Percentiles rank a stretch among this genome's conserved stretches.
phyloP scores from a whole-genome alignment of 2,113 vertebrate species.

The Podocnemis expansa region DNA sequence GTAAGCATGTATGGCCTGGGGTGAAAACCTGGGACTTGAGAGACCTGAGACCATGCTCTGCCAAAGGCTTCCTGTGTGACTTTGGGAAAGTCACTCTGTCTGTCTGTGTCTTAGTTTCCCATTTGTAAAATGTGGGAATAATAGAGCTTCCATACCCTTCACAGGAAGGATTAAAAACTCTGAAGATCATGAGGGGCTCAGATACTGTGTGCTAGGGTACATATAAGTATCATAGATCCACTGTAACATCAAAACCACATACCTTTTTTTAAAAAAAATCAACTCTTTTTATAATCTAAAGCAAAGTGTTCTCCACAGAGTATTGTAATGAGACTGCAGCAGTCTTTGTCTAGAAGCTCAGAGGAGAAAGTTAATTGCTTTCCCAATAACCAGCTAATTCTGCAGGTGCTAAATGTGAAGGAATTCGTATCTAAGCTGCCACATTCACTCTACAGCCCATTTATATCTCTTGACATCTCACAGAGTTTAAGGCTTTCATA shows the following conservation, averaged over 20 bases:
- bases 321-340: not conserved
- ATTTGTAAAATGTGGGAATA: not conserved
- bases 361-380: not conserved
- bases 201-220: not conserved
- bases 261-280: not conserved
- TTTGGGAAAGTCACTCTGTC: not conserved
- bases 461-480: conserved; percentile 21
- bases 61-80: not conserved
- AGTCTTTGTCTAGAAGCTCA: not conserved
- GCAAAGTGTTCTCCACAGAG: not conserved
- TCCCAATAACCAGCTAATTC: not conserved
- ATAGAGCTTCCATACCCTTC: not conserved
- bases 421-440: not conserved
- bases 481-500: not conserved
- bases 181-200: not conserved
- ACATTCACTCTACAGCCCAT: not conserved
- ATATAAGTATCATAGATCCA: not conserved
- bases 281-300: not conserved
- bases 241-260: not conserved
- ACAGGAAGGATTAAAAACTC: not conserved
- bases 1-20: too few relatives aligned
- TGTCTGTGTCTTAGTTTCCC: not conserved
- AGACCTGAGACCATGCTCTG: not conserved
- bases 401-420: not conserved
- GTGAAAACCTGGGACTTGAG: not conserved